Percentiles rank a stretch among this genome's conserved stretches.
Evolutionary conservation across 2,888 invertebrate genomes (phyloP).

Genomic region (Lottia gigantea): DNA sequence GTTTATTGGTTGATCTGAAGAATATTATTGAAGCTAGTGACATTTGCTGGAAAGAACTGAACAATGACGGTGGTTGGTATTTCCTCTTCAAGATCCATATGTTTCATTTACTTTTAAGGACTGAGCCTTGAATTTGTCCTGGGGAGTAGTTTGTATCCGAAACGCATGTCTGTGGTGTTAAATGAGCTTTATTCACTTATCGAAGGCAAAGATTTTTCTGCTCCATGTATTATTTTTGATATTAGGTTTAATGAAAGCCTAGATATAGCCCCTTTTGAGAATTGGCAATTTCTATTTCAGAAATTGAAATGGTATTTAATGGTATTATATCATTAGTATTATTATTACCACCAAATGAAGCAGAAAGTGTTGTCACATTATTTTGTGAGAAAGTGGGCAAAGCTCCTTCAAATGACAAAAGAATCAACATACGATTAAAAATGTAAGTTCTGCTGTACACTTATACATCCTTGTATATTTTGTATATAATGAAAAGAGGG

Average conservation of each 20-base stretch:
- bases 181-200: too few species aligned
- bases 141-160: too few species aligned
- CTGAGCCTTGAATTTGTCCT: too few species aligned
- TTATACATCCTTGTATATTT: background rate
- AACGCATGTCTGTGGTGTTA: too few species aligned
- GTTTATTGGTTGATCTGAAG: conserved; percentile 86
- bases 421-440: conserved; percentile 78
- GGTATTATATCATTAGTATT: conserved; percentile 97
- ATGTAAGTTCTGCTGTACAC: conserved; percentile 76
- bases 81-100: too few species aligned
- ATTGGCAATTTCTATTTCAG: conserved; percentile 66
- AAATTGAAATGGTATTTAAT: conserved; percentile 92
- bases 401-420: conserved; percentile 77
- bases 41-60: conserved; percentile 80
- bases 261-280: background rate
- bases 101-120: too few species aligned
- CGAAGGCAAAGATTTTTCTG: too few species aligned
- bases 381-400: conserved; percentile 93
- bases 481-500: too few species aligned
- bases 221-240: too few species aligned
- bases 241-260: too few species aligned
- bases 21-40: conserved; percentile 95
- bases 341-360: conserved; percentile 84
- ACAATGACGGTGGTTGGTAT: conserved; percentile 44
- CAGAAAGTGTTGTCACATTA: conserved; percentile 87